Evolutionary conservation across 2,113 vertebrate species (phyloP).

Genomic region (Melanocharis versteri): DNA sequence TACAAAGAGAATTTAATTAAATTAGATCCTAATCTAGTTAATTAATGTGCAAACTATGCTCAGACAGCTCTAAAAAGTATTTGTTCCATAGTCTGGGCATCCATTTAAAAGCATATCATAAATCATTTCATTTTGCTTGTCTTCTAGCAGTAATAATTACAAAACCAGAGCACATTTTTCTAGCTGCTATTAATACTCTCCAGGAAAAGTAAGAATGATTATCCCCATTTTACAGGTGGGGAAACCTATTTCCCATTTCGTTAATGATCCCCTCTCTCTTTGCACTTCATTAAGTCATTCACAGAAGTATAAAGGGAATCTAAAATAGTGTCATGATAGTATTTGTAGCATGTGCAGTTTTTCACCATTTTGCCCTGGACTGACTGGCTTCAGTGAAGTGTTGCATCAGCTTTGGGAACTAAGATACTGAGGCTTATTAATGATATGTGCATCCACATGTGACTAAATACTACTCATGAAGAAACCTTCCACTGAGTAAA

Average conservation of each 20-base stretch:
- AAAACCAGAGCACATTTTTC: conserved; percentile 30
- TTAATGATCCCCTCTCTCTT: conserved; percentile 20
- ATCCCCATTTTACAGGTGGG: conserved; percentile 42
- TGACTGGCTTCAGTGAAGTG: not conserved
- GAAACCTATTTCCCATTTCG: conserved; percentile 15
- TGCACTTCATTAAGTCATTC: conserved; percentile 36
- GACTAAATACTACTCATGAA: not conserved
- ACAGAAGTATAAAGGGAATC: not conserved
- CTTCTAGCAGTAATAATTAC: conserved; percentile 42
- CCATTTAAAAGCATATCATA: conserved; percentile 32
- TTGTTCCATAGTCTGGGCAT: conserved; percentile 12
- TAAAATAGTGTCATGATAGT: not conserved
- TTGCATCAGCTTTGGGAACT: not conserved
- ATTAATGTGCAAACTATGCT: conserved; percentile 18
- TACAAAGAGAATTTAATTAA: conserved; percentile 38
- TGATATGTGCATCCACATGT: not conserved
- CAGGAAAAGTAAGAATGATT: conserved; percentile 49
- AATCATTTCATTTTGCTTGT: conserved; percentile 44
- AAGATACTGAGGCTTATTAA: not conserved
- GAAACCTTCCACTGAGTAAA: not conserved
- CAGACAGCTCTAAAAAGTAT: conserved; percentile 11
- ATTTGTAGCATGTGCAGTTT: not conserved
- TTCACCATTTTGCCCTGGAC: not conserved
- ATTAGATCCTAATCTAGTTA: conserved; percentile 24
- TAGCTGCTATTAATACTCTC: conserved; percentile 26